Evolutionary conservation across 2,113 vertebrate genomes (phyloP).

Genomic region (Odocoileus hemionus): DNA sequence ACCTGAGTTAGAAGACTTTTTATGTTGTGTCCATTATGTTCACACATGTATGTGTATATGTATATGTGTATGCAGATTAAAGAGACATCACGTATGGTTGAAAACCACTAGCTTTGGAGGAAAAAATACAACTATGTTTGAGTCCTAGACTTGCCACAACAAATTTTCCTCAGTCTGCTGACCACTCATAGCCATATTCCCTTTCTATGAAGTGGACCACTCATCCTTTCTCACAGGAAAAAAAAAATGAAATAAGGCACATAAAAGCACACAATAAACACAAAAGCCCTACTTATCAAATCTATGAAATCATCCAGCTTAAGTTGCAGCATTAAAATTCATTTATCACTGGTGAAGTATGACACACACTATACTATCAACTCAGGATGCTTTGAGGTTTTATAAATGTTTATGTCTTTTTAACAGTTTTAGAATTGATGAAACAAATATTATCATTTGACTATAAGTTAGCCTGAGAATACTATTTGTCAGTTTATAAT

Average conservation of each 20-base stretch:
- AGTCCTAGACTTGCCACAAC: not conserved
- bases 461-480: not conserved
- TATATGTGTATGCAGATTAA: not conserved
- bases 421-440: not conserved
- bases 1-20: not conserved
- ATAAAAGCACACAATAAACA: not conserved
- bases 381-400: not conserved
- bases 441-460: not conserved
- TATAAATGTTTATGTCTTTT: not conserved
- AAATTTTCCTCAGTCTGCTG: not conserved
- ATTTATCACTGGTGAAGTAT: not conserved
- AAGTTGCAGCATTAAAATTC: not conserved
- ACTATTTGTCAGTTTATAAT: not conserved
- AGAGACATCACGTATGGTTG: not conserved
- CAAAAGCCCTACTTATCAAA: not conserved
- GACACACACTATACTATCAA: not conserved
- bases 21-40: not conserved
- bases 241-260: not conserved
- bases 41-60: not conserved
- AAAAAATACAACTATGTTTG: not conserved
- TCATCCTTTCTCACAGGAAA: not conserved
- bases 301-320: not conserved
- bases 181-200: not conserved
- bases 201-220: not conserved
- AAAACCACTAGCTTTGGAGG: not conserved